phyloP scores from a whole-genome alignment of 2,797 vertebrate species.

The Lates japonicus region DNA sequence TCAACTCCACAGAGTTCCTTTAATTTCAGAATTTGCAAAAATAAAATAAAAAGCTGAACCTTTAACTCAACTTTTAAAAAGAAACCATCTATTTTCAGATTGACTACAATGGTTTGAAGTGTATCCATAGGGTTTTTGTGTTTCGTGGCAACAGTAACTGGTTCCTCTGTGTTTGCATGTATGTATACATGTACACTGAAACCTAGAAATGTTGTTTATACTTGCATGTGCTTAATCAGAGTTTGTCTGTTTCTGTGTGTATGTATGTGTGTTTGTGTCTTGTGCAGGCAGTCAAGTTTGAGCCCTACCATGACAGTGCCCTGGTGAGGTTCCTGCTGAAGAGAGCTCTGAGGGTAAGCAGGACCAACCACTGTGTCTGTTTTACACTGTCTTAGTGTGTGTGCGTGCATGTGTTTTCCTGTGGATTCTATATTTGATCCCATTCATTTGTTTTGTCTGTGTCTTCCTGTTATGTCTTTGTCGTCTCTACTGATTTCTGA shows the following conservation, averaged over 20 bases:
- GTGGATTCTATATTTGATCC: background rate
- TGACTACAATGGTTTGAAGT: background rate
- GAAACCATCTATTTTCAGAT: background rate
- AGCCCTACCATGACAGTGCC: conserved; percentile 97
- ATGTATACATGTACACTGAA: background rate
- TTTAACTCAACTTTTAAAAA: background rate
- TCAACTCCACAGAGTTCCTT: background rate
- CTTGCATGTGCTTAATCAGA: background rate
- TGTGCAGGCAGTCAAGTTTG: conserved; percentile 96
- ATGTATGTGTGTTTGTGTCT: conserved; percentile 25
- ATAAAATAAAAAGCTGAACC: background rate
- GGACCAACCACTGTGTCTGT: background rate
- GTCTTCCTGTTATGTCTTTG: background rate
- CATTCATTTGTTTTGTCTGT: background rate
- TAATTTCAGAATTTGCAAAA: background rate
- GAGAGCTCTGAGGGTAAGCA: conserved; percentile 93
- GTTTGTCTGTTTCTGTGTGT: background rate
- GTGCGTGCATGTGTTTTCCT: background rate
- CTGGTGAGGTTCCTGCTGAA: conserved; percentile 96
- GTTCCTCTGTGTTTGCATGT: background rate
- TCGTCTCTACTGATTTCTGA: background rate
- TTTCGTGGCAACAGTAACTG: background rate
- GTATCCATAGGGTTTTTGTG: background rate
- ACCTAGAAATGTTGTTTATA: background rate
- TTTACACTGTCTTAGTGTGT: background rate